A percentile compares a stretch with the other conserved stretches of the same genome.
These are phyloP conservation scores for Scolanthus callimorphus DNA, from an alignment of 92 coral and sea anemone species.

Conservation along the genomic window DNA sequence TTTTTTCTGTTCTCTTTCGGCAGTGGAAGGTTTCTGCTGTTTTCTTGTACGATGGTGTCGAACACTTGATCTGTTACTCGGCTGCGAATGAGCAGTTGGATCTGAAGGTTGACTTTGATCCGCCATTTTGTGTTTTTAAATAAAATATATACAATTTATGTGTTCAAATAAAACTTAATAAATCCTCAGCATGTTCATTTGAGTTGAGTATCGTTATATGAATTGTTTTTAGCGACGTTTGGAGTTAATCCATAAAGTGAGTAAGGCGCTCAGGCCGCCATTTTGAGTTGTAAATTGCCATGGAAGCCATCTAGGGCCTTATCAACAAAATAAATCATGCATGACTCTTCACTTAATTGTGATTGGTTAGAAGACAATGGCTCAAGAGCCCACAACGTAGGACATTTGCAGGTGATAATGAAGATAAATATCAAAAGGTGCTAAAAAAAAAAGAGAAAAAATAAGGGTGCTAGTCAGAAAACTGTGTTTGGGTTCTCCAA, in stretches of 20 bases:
- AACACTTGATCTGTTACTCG: constrained; percentile 19
- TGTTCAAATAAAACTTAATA: neutral
- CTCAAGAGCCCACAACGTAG: too few relatives aligned
- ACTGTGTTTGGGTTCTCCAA: too few relatives aligned
- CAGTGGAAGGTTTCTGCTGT: constrained; percentile 86
- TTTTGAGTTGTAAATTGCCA: constrained; percentile 63
- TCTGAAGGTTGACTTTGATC: constrained; percentile 10
- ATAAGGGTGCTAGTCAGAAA: too few relatives aligned
- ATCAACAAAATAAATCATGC: constrained; percentile 89
- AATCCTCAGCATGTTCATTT: neutral
- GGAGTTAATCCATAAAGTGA: constrained; percentile 6
- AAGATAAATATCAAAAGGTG: too few relatives aligned
- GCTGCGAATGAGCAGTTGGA: neutral
- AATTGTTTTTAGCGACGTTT: too few relatives aligned
- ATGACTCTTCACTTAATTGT: too few relatives aligned
- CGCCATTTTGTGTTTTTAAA: constrained; percentile 8
- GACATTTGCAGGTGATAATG: too few relatives aligned
- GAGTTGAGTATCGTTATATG: too few relatives aligned
- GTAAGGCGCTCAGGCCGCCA: constrained; percentile 8
- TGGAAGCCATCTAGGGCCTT: constrained; percentile 61
- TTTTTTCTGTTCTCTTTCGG: constrained; percentile 96
- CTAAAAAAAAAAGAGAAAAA: too few relatives aligned
- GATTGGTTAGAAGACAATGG: too few relatives aligned
- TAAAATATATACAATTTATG: neutral
- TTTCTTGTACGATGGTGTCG: constrained; percentile 83